Evolutionary conservation across 2,797 vertebrate species (phyloP).

Genomic region (Amphiprion clarkii): DNA sequence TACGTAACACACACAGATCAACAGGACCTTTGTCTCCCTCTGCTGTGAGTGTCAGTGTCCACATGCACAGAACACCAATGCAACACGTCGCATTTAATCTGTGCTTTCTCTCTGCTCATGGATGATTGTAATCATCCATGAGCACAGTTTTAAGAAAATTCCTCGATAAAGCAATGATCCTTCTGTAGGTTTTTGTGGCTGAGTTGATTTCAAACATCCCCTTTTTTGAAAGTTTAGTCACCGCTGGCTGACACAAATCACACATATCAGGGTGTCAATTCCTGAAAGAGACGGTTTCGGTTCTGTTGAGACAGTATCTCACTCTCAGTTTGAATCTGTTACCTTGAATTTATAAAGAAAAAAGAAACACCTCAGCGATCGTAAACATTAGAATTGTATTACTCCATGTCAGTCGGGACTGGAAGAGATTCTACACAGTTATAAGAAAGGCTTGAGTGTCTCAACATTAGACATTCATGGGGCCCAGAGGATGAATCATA

Average conservation of each 20-base stretch:
- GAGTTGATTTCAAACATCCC: neutral
- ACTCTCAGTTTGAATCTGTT: neutral
- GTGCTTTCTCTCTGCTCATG: too few species aligned
- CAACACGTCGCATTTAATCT: neutral
- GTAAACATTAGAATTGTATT: neutral
- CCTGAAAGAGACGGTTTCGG: neutral
- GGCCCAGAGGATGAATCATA: too few species aligned
- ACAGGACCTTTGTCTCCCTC: slow-evolving; percentile 61
- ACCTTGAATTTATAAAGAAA: neutral
- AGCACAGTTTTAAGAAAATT: neutral
- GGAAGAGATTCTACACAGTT: too few species aligned
- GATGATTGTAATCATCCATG: neutral
- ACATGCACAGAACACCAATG: neutral
- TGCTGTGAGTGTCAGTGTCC: slow-evolving; percentile 51
- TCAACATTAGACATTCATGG: too few species aligned
- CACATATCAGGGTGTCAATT: neutral
- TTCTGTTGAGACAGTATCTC: neutral
- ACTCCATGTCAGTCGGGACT: too few species aligned
- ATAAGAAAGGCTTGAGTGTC: too few species aligned
- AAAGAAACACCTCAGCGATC: neutral
- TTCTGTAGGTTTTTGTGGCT: neutral
- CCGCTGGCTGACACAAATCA: neutral
- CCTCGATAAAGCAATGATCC: neutral
- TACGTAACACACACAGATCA: neutral
- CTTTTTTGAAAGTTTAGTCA: neutral